These are phyloP conservation scores for Drosophila nigricruria DNA, from an alignment of 2,888 invertebrate genomes.

Conservation along the genomic window DNA sequence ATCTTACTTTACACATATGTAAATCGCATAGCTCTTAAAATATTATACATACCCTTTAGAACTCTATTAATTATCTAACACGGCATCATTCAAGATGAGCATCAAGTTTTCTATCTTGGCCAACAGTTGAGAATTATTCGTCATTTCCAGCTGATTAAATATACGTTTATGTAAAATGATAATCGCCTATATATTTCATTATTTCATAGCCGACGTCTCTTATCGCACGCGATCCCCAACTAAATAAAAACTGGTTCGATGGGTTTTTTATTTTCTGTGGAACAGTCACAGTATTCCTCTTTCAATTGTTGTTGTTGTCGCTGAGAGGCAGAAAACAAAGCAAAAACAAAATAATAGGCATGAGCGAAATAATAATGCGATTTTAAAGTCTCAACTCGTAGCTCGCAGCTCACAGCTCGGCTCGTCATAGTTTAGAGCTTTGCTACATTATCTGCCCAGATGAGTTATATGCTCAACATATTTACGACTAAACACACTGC, in stretches of 20 bases:
- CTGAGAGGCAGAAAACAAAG: not conserved
- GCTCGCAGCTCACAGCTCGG: not conserved
- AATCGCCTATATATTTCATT: constrained; percentile 37
- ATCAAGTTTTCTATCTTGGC: constrained; percentile 6
- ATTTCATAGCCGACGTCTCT: constrained; percentile 23
- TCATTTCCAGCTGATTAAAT: constrained; percentile 13
- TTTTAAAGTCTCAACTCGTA: constrained; percentile 45
- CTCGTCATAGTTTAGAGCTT: constrained; percentile 54
- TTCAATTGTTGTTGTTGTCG: constrained; percentile 34
- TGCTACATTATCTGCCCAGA: constrained; percentile 62
- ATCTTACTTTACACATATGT: not conserved
- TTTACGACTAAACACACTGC: constrained; percentile 60
- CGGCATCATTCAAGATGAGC: constrained; percentile 11
- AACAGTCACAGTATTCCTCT: constrained; percentile 28
- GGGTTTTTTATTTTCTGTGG: constrained; percentile 59
- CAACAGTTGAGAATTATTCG: constrained; percentile 19
- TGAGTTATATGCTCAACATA: constrained; percentile 73
- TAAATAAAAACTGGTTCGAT: constrained; percentile 65
- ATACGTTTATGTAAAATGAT: constrained; percentile 27
- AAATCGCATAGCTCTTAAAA: not conserved
- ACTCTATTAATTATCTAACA: not conserved
- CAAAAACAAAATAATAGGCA: constrained; percentile 9
- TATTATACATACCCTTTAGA: not conserved
- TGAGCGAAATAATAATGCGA: constrained; percentile 67
- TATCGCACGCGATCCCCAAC: not conserved